Evolutionary conservation across 2,113 vertebrate species (phyloP), one percentile per base, ranked within the genome.

Genomic region (Spea bombifrons): DNA sequence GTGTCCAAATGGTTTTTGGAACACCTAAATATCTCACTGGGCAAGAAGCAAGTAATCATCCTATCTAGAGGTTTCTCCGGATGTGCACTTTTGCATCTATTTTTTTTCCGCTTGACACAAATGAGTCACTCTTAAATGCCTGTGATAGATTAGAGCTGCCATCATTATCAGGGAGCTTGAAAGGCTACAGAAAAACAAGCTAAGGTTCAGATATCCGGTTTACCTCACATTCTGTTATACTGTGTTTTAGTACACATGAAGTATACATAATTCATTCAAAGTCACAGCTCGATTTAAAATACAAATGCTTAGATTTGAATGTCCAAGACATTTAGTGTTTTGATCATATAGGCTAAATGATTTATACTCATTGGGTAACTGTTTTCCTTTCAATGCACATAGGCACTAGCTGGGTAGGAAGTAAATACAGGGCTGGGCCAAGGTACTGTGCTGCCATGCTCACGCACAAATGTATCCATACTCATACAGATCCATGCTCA

Each of bases 1-100:
- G 81, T 48, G 46, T 67, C 9, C 17, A 63, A 50, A 66, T 53
- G 48, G 48, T 67, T 66, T 81, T 68, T 80, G 53, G 49, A 73
- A 13, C 44, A 83, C 48, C 59, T 84, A 76, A 75, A 71, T 75
- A 78, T 45, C 64, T 72, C 46, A 80, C 81, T 83, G 81, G 80
- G 76, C 81, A 61, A 80, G 64, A 53, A 13, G 13, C 78, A 13
- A 59, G 72, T 84, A 84, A 83, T 87, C 83, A 79, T 86, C 16
- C 47, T 44, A 50, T 82, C 78, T 81, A 48, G 49, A 80, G 17
- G 48, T 75, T 71, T 87, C 13, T 52, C 61, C 59, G 0, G 73
- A 80, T 61, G 71, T 77, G 12, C 46, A 81, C 85, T 64, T 68
- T 84, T 0, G 5, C 66, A 53, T 15, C 81, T 65, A 64, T 45